phyloP scores from a whole-genome alignment of 2,888 invertebrate species.

The Nysson spinosus region DNA sequence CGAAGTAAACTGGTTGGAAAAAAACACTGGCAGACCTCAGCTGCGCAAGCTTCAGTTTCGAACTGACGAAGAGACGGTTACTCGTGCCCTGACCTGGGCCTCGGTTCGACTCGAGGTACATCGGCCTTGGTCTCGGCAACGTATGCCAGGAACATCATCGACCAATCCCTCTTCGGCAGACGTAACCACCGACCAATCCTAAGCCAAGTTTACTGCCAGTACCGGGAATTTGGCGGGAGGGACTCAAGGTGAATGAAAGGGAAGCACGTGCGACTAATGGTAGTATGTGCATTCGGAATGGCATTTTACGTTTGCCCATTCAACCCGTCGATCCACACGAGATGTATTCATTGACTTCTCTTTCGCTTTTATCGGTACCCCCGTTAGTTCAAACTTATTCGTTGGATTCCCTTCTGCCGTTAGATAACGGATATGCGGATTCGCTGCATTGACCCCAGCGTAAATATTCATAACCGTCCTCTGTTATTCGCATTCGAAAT shows the following conservation, averaged over 20 bases:
- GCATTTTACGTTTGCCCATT: constrained; percentile 46
- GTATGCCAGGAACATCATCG: constrained; percentile 31
- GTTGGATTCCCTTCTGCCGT: too few species aligned
- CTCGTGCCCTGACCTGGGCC: constrained; percentile 47
- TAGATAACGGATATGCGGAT: too few species aligned
- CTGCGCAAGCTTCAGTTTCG: constrained; percentile 59
- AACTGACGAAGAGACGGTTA: constrained; percentile 56
- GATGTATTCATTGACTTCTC: too few species aligned
- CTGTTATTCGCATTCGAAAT: too few species aligned
- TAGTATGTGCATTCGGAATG: constrained; percentile 47
- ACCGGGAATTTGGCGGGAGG: constrained; percentile 57
- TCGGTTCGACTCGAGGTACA: constrained; percentile 37
- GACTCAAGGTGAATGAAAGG: constrained; percentile 55
- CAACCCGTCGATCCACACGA: constrained; percentile 6
- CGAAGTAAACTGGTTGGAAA: constrained; percentile 5
- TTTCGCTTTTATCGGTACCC: too few species aligned
- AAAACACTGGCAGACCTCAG: constrained; percentile 15
- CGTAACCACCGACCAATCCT: constrained; percentile 41
- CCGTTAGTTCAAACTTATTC: too few species aligned
- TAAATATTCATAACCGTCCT: too few species aligned
- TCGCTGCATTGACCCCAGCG: too few species aligned
- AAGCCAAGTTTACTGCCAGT: constrained; percentile 21
- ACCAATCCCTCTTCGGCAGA: constrained; percentile 38
- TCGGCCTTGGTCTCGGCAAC: constrained; percentile 41
- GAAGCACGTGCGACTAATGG: constrained; percentile 62